Base-by-base conservation (phyloP, 2,888 invertebrate genomes). In the Spilosoma lubricipeda region DNA sequence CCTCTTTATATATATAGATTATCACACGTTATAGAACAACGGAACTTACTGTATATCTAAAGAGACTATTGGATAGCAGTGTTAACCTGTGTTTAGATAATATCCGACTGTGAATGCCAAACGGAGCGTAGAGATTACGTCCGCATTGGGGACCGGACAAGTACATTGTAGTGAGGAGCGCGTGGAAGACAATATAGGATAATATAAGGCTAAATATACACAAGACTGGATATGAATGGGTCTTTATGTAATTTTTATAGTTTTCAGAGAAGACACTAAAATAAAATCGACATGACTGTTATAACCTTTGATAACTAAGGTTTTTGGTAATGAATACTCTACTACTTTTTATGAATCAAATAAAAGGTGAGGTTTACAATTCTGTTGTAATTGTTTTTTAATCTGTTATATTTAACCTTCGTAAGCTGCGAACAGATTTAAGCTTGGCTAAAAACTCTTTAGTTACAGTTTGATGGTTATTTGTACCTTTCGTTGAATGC, bases 21-120 rank as follows among this genome's bases (percentile, higher is more conserved):
- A 56, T 27, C 27, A 59, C 23, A 67, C 30, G 8, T 67, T 67
- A 30, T 30, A 1, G 11, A 45, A 18, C 45, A 67, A 30, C 45
- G 30, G 30, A 30, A 67, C 48, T n/a, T 39, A 68, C 39, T 65
- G 20, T 39, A 64, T 39, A 52, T 33, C 27, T 69, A 27, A 39
- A 69, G 52, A 30, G 39, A 36, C 45, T 67, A 71, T 45, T 63
- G 63, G 69, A 66, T 67, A 72, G 27, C 36, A 52, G 52, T 67
- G 70, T 72, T 74, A 72, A 77, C 67, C 72, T 74, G 70, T 65
- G 56, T 70, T 73, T 76, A 76, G 74, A 70, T 74, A 63, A 67
- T 67, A 74, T 70, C 74, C 59, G 67, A 67, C 67, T 74, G 71
- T 71, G 71, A 68, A n/a, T 56, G 36, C 36, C 64, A 66, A 70